phyloP scores from a whole-genome alignment of 2,113 vertebrate genomes.

The Casuarius casuarius region DNA sequence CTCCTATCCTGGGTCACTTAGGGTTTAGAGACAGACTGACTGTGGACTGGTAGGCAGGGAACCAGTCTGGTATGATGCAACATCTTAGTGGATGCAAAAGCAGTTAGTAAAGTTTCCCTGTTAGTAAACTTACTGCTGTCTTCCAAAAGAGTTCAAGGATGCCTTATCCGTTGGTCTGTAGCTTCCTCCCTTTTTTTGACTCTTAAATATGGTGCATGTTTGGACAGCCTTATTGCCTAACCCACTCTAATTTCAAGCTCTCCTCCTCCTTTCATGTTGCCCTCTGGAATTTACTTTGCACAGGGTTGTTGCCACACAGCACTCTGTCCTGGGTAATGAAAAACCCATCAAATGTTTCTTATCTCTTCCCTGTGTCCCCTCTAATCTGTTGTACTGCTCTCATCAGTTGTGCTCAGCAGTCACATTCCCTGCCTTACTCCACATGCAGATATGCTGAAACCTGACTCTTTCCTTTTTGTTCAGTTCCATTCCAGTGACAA shows the following conservation, averaged over 20 bases:
- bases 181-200: background rate
- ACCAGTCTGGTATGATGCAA: conserved; percentile 23
- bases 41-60: background rate
- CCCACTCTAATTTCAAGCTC: background rate
- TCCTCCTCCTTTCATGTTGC: background rate
- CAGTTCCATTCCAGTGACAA: conserved; percentile 25
- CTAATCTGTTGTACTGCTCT: background rate
- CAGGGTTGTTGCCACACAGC: background rate
- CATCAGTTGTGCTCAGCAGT: background rate
- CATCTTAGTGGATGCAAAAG: background rate
- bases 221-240: conserved; percentile 2
- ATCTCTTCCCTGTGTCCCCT: background rate
- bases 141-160: background rate
- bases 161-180: background rate
- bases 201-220: background rate
- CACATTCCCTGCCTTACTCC: background rate
- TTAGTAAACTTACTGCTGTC: background rate
- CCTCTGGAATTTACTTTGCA: background rate
- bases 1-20: conserved; percentile 21
- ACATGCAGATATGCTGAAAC: conserved; percentile 2
- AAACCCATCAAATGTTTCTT: background rate
- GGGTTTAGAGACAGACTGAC: conserved; percentile 16
- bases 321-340: background rate
- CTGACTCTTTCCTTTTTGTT: background rate
- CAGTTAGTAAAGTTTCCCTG: background rate